phyloP scores from a whole-genome alignment of 2,797 vertebrate species.

The Crocidura indochinensis region DNA sequence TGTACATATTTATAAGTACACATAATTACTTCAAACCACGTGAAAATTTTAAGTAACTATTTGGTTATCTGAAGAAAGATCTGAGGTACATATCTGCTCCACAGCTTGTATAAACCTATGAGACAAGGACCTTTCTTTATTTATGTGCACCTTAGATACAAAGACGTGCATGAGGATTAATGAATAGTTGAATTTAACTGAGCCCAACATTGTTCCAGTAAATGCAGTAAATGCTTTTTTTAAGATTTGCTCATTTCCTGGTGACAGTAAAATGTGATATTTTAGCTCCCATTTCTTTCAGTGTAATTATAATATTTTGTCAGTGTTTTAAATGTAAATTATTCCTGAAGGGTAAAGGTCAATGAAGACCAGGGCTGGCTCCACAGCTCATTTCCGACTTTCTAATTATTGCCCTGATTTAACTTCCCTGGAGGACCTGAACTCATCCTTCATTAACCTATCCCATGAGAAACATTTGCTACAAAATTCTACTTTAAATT shows the following conservation, averaged over 20 bases:
- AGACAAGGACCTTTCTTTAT: neutral
- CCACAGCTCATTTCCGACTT: neutral
- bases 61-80: slow-evolving; percentile 50
- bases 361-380: neutral
- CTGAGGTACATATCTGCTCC: neutral
- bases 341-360: neutral
- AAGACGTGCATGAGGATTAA: neutral
- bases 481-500: slow-evolving; percentile 48
- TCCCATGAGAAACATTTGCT: neutral
- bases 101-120: slow-evolving; percentile 14
- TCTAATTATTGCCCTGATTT: neutral
- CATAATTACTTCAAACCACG: slow-evolving; percentile 20
- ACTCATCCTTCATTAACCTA: neutral
- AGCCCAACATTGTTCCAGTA: slow-evolving; percentile 23
- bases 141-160: neutral
- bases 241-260: slow-evolving; percentile 27
- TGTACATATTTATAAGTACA: no score
- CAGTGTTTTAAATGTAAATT: neutral
- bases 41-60: slow-evolving; percentile 16
- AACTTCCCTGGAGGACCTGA: neutral
- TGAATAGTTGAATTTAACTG: slow-evolving; percentile 22
- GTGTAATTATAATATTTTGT: slow-evolving; percentile 7
- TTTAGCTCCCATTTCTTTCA: neutral
- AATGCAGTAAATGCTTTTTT: slow-evolving; percentile 24
- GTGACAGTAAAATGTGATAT: neutral